These are phyloP conservation scores for Hippocampus abdominalis DNA, from an alignment of 2,113 vertebrate species.

Conservation along the genomic window DNA sequence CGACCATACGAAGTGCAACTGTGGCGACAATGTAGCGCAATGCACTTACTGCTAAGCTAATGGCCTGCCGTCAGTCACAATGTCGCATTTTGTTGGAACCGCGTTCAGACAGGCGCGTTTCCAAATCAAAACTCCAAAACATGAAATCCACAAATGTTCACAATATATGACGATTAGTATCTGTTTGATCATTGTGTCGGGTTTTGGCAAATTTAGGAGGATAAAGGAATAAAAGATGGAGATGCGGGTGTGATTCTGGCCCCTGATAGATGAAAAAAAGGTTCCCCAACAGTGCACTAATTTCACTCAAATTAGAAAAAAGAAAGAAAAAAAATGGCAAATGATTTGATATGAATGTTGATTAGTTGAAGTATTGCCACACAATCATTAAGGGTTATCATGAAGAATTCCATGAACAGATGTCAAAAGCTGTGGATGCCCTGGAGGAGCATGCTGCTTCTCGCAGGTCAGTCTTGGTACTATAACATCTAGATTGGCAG, in stretches of 20 bases:
- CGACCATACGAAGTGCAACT: constrained; percentile 40
- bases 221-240: not conserved
- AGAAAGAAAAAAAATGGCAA: too few relatives aligned
- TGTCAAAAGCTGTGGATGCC: too few relatives aligned
- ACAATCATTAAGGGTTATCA: too few relatives aligned
- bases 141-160: not conserved
- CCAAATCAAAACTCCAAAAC: not conserved
- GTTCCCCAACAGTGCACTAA: not conserved
- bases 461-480: too few relatives aligned
- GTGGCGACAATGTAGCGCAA: constrained; percentile 20
- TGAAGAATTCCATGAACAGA: too few relatives aligned
- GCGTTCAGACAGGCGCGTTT: not conserved
- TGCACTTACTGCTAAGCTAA: constrained; percentile 50
- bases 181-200: not conserved
- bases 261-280: too few relatives aligned
- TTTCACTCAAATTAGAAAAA: too few relatives aligned
- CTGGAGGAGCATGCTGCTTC: too few relatives aligned
- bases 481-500: too few relatives aligned
- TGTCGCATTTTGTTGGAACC: constrained; percentile 23
- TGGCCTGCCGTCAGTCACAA: constrained; percentile 44
- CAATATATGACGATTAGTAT: not conserved
- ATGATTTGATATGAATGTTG: too few relatives aligned
- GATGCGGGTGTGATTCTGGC: not conserved
- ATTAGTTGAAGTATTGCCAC: too few relatives aligned
- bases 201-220: not conserved